Evolutionary conservation across 2,113 vertebrate species (phyloP).

Genomic region (Eudorcas thomsonii): DNA sequence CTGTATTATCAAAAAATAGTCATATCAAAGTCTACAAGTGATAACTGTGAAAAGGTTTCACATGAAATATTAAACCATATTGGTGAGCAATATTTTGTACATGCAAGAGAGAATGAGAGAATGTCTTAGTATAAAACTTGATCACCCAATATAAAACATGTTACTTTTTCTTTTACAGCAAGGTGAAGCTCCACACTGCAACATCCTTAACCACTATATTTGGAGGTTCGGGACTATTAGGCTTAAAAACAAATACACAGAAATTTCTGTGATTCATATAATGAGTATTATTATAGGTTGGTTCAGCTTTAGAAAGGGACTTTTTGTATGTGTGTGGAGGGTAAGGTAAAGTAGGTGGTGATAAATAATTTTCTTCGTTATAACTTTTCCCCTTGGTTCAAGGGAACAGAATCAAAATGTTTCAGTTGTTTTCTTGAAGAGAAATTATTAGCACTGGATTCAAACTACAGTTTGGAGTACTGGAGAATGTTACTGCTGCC

Average conservation of each 20-base stretch:
- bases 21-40: neutral
- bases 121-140: neutral
- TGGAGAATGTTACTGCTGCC: slow-evolving; percentile 55
- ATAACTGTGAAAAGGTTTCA: neutral
- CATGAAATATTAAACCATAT: neutral
- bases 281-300: neutral
- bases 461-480: slow-evolving; percentile 40
- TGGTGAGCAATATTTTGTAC: neutral
- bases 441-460: slow-evolving; percentile 34
- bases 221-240: neutral
- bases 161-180: slow-evolving; percentile 9
- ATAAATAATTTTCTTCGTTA: slow-evolving; percentile 2
- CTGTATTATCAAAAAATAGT: neutral
- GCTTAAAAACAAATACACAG: neutral
- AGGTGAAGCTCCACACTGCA: neutral
- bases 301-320: neutral
- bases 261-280: neutral
- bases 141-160: neutral
- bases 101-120: neutral
- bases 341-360: neutral
- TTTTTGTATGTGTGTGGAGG: neutral
- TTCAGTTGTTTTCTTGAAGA: slow-evolving; percentile 46
- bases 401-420: slow-evolving; percentile 14
- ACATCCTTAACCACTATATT: neutral
- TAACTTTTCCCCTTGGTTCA: slow-evolving; percentile 24